Percentiles rank a stretch among this genome's conserved stretches.
Conservation (phyloP, 2,888 invertebrate species). For the Apamea anceps region DNA sequence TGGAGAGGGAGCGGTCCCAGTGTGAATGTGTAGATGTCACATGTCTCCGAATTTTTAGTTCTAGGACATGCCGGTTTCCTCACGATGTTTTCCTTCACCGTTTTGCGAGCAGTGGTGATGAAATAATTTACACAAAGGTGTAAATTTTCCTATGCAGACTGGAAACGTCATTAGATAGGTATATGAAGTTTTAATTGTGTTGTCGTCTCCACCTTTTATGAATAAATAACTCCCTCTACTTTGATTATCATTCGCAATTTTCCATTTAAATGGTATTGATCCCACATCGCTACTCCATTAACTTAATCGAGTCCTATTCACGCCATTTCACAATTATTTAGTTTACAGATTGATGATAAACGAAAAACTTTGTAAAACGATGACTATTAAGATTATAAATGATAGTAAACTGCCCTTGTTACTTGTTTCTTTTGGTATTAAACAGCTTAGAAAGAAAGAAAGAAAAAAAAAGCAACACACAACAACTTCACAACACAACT, state of each 20-base stretch:
- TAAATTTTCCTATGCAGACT: no score
- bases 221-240: conserved; percentile 2
- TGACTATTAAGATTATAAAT: conserved; percentile 35
- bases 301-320: conserved; percentile 29
- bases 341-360: conserved; percentile 46
- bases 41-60: no score
- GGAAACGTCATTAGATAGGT: not conserved
- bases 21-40: no score
- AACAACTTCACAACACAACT: no score
- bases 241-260: conserved; percentile 26
- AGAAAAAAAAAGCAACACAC: no score
- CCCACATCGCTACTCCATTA: conserved; percentile 8
- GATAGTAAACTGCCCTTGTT: conserved; percentile 22
- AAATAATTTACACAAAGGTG: no score
- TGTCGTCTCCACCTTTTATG: no score
- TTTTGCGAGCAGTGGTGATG: no score
- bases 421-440: conserved; percentile 35
- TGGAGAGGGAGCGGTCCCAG: no score
- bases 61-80: no score
- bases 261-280: conserved; percentile 22
- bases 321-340: conserved; percentile 52
- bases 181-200: not conserved
- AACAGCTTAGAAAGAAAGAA: not conserved
- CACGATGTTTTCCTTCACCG: no score
- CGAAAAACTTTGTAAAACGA: conserved; percentile 21